phyloP scores from a whole-genome alignment of 2,113 vertebrate genomes.

The Thalassarche chlororhynchos region DNA sequence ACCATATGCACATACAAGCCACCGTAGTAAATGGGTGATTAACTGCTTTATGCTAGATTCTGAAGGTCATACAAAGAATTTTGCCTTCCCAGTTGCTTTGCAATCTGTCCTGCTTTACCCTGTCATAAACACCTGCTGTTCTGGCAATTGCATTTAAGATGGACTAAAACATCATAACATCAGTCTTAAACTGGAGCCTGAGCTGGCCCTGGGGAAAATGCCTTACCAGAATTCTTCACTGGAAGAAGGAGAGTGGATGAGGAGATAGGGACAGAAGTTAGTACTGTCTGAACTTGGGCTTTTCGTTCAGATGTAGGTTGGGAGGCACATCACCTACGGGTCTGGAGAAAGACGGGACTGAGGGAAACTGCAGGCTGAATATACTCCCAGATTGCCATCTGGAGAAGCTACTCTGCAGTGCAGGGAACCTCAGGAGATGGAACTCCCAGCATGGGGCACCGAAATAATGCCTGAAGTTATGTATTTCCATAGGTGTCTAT shows the following conservation, averaged over 20 bases:
- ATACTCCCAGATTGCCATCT: rapidly evolving
- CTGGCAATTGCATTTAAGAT: neutral
- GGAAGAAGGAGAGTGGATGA: neutral
- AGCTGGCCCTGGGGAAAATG: neutral
- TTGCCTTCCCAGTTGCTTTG: neutral
- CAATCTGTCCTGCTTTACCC: neutral
- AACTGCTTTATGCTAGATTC: neutral
- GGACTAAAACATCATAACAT: neutral
- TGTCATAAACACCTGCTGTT: slow-evolving; percentile 14
- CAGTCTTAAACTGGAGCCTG: neutral
- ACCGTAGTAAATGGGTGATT: neutral
- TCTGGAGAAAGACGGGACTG: neutral
- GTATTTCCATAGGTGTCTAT: neutral
- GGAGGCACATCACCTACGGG: neutral
- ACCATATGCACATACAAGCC: neutral
- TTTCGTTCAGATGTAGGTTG: neutral
- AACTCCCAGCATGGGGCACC: rapidly evolving
- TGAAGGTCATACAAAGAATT: neutral
- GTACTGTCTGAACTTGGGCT: neutral
- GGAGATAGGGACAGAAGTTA: neutral
- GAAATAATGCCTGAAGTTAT: neutral
- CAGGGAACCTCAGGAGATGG: neutral
- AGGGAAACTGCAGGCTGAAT: neutral
- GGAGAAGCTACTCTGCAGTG: neutral
- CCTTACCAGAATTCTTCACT: neutral